Percentiles rank a stretch among this genome's conserved stretches.
These are phyloP conservation scores for Peromyscus nudipes DNA, from an alignment of 2,797 vertebrate genomes.

Conservation along the genomic window DNA sequence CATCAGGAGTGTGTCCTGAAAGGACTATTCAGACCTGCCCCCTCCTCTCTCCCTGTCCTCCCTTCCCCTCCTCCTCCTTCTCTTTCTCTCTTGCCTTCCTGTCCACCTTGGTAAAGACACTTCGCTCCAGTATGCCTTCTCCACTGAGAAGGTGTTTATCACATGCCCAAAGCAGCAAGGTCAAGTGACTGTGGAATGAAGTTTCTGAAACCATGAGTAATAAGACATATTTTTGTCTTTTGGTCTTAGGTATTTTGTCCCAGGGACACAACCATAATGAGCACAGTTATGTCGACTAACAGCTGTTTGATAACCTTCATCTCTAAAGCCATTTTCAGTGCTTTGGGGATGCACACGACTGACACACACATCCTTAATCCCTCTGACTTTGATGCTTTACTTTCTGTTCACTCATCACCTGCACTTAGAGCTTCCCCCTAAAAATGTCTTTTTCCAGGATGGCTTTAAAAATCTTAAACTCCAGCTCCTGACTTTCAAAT, in stretches of 20 bases:
- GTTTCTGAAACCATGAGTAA: background rate
- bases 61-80: background rate
- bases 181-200: background rate
- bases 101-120: background rate
- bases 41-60: background rate
- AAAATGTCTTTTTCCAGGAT: background rate
- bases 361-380: background rate
- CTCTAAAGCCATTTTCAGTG: background rate
- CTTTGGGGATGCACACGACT: background rate
- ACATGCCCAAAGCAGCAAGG: background rate
- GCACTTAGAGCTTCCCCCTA: background rate
- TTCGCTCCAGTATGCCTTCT: background rate
- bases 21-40: background rate
- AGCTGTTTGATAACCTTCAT: background rate
- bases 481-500: background rate
- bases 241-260: background rate
- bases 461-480: background rate
- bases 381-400: background rate
- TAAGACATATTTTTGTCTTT: background rate
- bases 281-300: background rate
- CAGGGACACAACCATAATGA: background rate
- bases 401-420: background rate
- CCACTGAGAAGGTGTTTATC: background rate
- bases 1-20: background rate
- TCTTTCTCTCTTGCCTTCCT: background rate